Conservation (phyloP, 2,888 invertebrate genomes). For the Cryptus viduatorius region DNA sequence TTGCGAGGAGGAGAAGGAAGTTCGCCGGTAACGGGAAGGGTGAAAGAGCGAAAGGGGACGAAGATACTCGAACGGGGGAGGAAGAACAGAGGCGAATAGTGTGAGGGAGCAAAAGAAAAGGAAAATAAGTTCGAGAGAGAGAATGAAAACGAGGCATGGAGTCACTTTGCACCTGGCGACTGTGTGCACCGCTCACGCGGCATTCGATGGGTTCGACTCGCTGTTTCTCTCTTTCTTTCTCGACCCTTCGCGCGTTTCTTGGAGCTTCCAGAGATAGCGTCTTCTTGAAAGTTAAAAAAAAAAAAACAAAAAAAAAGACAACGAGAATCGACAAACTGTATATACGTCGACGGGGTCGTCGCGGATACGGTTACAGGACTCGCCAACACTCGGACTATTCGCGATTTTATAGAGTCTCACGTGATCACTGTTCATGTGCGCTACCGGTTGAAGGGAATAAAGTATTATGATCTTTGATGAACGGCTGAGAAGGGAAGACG, state of each 20-base stretch:
- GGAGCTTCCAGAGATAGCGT: slow-evolving; percentile 73
- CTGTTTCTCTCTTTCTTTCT: slow-evolving; percentile 27
- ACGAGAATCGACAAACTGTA: slow-evolving; percentile 21
- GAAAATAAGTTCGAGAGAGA: slow-evolving; percentile 22
- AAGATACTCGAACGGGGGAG: slow-evolving; percentile 31
- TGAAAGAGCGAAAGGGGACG: slow-evolving; percentile 56
- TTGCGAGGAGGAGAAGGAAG: not conserved
- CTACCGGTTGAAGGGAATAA: not conserved
- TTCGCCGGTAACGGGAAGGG: slow-evolving; percentile 39
- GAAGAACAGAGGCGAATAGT: slow-evolving; percentile 53
- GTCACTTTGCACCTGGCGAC: slow-evolving; percentile 82
- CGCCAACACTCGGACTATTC: slow-evolving; percentile 17
- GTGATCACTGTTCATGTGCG: slow-evolving; percentile 21
- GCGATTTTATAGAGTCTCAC: slow-evolving; percentile 17
- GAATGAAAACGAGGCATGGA: slow-evolving; percentile 26
- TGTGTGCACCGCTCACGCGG: slow-evolving; percentile 68
- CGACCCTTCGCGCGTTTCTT: slow-evolving; percentile 70
- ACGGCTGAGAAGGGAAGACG: not conserved
- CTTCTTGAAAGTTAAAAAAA: slow-evolving; percentile 64
- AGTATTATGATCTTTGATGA: slow-evolving; percentile 17
- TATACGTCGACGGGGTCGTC: slow-evolving; percentile 30
- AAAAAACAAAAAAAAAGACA: slow-evolving; percentile 10
- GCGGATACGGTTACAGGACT: slow-evolving; percentile 30
- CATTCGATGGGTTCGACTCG: slow-evolving; percentile 32
- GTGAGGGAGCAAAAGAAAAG: slow-evolving; percentile 12